Evolutionary conservation across 2,888 invertebrate genomes (phyloP), one percentile per base, ranked within the genome.

Genomic region (Panzeria rudis): DNA sequence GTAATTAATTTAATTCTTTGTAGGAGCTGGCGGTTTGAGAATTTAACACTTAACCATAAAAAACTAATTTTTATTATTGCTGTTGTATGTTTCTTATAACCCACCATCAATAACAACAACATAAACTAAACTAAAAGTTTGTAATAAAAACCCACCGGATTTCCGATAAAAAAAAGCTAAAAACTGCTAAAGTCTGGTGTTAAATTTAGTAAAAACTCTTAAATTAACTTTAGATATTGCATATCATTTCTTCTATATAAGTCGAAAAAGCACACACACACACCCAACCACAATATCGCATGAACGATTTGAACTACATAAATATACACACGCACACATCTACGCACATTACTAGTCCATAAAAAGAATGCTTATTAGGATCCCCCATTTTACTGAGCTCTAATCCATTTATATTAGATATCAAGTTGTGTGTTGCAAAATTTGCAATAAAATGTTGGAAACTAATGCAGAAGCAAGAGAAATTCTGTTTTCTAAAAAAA

Each of bases 111-210:
- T 52, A 64, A 75, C 50, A 71, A 32, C 29, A 73, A 77, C 54
- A 71, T 47, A 17, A 69, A 64, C 50, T 29, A 20, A 56, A 73
- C 41, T 44, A 68, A 64, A 80, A 75, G 75, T 82, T 75, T 82
- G 85, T 82, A 85, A 85, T 82, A 85, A 82, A 85, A 85, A 82
- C 61, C 75, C 64, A 85, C 85, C 85, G 85, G 85, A 85, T 85
- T 82, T 85, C 85, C 85, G 85, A 64, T 75, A 62, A 82, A 82
- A 81, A 73, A 84, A 69, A 69, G 23, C 29, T 41, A 73, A 56
- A 62, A 54, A 80, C 69, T 75, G 25, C 61, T 77, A 47, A 73
- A 68, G 62, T 73, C 54, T 66, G 54, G 68, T 68, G 68, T 75
- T 76, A 32, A 69, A 69, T 66, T 72, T 61, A 68, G 62, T 77